Base-by-base conservation (phyloP, 2,113 vertebrate genomes). In the Corythoichthys intestinalis region DNA sequence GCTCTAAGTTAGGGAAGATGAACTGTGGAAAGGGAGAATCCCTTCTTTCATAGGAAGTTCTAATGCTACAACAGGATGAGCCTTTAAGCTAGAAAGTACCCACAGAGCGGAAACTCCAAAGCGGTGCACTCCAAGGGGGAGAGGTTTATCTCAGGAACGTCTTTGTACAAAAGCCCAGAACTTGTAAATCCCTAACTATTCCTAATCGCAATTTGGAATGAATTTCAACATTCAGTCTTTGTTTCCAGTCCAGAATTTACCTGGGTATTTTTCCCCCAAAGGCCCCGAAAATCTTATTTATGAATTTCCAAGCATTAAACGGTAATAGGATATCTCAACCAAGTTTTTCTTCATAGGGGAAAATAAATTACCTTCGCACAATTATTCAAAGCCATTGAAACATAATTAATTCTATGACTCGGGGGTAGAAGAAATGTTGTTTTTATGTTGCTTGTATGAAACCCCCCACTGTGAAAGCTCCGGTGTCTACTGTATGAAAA, bases 101-200 rank as follows among this genome's bases (percentile, higher is more conserved):
- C 76, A 67, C 79, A 77, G 72, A 66, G 20, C 12, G 38, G 39
- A 57, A 73, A 75, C 6, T 59, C 46, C 35, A 44, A 13, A 62
- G 8, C 49, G 41, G n/a, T 62, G 69, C 58, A 39, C 49, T 66
- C 3, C 48, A 9, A 35, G 46, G 62, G 72, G 13, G n/a, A 65
- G 66, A 50, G 1, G 10, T 64, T 35, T 15, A 37, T 52, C 35
- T 9, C 34, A 67, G 35, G 14, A 47, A 41, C 0, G 7, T 15
- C 11, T 69, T 50, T 64, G 44, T 5, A 69, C 37, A 8, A 13
- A 71, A 68, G 20, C 41, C 1, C 59, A 56, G 0, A 70, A 34
- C 58, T 54, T 49, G 63, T 28, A 28, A 67, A 37, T 39, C 34
- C 49, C 17, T 2, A 17, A 71, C 14, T 69, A 47, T 58, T 41